A percentile compares a stretch with the other conserved stretches of the same genome.
Evolutionary conservation across 2,888 invertebrate genomes (phyloP).

Genomic region (Chirona hameri): DNA sequence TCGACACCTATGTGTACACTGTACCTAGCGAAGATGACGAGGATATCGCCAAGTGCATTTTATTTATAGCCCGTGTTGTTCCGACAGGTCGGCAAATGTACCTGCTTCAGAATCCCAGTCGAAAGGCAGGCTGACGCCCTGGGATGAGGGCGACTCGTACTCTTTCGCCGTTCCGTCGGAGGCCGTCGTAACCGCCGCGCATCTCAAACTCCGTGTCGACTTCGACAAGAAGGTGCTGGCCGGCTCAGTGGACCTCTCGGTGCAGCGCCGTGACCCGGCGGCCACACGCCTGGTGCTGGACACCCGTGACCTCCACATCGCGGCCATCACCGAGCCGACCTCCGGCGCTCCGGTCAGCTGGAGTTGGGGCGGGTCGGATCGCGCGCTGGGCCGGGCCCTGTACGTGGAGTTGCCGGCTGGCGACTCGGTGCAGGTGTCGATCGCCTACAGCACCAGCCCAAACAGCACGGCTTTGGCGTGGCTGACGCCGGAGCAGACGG

Average conservation of each 20-base stretch:
- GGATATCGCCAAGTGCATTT: too few species aligned
- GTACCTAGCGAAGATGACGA: too few species aligned
- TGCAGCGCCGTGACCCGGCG: constrained; percentile 50
- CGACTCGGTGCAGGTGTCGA: not conserved
- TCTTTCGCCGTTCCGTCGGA: too few species aligned
- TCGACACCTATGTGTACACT: too few species aligned
- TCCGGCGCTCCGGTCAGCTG: constrained; percentile 49
- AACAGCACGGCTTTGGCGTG: constrained; percentile 74
- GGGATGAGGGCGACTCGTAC: too few species aligned
- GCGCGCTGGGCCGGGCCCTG: constrained; percentile 56
- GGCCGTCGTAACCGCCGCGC: too few species aligned
- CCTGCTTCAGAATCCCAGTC: too few species aligned
- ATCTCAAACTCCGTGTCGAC: too few species aligned
- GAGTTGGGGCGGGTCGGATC: constrained; percentile 55
- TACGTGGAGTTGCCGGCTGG: constrained; percentile 56
- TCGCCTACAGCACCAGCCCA: constrained; percentile 56
- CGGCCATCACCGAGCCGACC: constrained; percentile 55
- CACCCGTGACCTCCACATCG: constrained; percentile 64
- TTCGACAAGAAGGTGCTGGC: constrained; percentile 64
- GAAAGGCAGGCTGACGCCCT: too few species aligned
- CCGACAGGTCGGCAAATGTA: too few species aligned
- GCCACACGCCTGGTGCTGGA: constrained; percentile 69
- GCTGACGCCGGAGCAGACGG: constrained; percentile 79
- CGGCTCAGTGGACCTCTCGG: constrained; percentile 63
- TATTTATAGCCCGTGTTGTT: too few species aligned